Conservation (phyloP, 2,113 vertebrate species). For the Furnarius figulus region DNA sequence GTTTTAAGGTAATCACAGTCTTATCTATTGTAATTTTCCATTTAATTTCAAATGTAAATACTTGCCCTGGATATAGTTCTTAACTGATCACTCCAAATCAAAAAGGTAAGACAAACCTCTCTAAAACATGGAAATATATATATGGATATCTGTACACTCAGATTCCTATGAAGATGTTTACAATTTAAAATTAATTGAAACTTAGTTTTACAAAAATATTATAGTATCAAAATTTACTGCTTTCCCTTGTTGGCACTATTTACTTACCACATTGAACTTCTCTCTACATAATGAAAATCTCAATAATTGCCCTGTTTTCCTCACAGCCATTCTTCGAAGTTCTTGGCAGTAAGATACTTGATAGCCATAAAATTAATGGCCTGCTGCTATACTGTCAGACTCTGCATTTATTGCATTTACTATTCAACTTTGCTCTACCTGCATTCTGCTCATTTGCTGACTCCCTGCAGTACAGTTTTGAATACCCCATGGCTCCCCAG, state of each 20-base stretch:
- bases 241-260: background rate
- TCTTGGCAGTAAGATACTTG: background rate
- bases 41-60: background rate
- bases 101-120: background rate
- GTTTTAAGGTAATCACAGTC: background rate
- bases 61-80: background rate
- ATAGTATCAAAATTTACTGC: background rate
- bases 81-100: background rate
- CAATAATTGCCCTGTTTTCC: background rate
- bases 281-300: background rate
- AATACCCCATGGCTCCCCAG: background rate
- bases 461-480: background rate
- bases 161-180: background rate
- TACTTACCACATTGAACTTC: background rate
- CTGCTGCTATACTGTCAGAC: background rate
- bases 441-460: background rate
- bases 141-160: background rate
- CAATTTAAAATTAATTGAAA: background rate
- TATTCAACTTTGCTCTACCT: background rate
- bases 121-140: background rate
- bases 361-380: background rate
- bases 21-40: background rate
- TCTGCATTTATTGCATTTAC: background rate
- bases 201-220: background rate
- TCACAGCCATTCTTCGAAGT: background rate